Evolutionary conservation across 1,140 invertebrate genomes (phyloP), one percentile per base, ranked within the genome.

Genomic region (Aphidius gifuensis): DNA sequence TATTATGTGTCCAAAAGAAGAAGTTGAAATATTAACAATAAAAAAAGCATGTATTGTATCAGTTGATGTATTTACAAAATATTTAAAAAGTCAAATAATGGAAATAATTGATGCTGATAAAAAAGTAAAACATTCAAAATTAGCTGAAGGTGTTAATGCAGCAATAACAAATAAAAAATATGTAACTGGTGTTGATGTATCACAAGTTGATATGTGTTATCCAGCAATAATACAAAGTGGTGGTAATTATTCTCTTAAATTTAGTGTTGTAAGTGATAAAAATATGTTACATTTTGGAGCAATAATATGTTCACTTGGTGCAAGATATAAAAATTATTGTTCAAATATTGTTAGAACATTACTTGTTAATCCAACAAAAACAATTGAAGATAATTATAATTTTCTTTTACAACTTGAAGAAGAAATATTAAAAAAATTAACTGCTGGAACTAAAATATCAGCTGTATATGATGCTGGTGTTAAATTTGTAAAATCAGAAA

Each of bases 171-270:
- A 96, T 72, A 98, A 98, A 73, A 98, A 98, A 80, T 97, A 96
- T 83, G 90, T 98, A 1, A 86, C 87, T 65, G 92, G 91, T 23
- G 88, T 96, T 5, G 96, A 99, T 78, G 85, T 89, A 0, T 85
- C 86, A 16, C 89, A 94, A 74, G 84, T 99, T 5, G 97, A 99
- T 74, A 94, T 97, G 86, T 99, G 97, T 78, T 99, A 99, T 79
- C 95, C 95, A 3, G 91, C 97, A 0, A 99, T 99, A 62, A 96
- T 99, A 74, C 97, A 99, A 77, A 98, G 96, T 66, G 97, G 97
- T 40, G 96, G 96, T 6, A 92, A 95, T 74, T 99, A 98, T 82
- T 94, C 88, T 74, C 84, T 99, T 2, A 99, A 99, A 81, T 99
- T 99, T 76, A 97, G 93, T 76, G 93, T 91, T 49, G 87, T 87